Evolutionary conservation across 2,113 vertebrate species (phyloP), one percentile per base, ranked within the genome.

Genomic region (Lathamus discolor): DNA sequence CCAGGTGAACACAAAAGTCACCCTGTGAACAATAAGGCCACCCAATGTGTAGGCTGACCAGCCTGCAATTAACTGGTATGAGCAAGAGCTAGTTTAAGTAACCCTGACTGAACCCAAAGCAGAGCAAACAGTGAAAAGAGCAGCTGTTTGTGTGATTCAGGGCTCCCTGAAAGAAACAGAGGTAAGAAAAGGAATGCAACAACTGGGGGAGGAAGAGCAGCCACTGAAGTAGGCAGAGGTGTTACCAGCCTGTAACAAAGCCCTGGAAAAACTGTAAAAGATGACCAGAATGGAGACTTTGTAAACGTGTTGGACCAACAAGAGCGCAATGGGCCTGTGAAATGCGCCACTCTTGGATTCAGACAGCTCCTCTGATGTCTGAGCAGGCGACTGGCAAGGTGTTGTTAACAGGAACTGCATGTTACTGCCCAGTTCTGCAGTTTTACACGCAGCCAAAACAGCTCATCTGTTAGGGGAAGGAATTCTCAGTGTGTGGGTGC

Each of bases 321-420:
- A 35, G 37, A 52, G 66, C 55, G 28, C 61, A 28, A 48, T 33
- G 17, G 75, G 68, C 39, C 68, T 33, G 39, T 48, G 64, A 75
- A 89, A 77, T 23, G 13, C 1, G 16, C 31, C 22, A 20, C 3
- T 9, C 81, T 54, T 0, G 1, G 66, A 33, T 51, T 73, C 51
- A 33, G 37, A n/a, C 13, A n/a, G 43, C 37, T 91, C 77, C 68
- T 9, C 18, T 13, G 9, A 44, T 0, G 0, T 20, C 51, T 54
- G 31, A 81, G 23, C 17, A 39, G 70, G 29, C 31, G 46, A n/a
- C 29, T 22, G 9, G 29, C 63, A 55, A 69, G 49, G 18, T 35
- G 17, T 67, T 24, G 23, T 48, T 79, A 59, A 59, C 5, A 59
- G 48, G 66, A 83, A 23, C 37, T 31, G 44, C 18, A 1, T 13